Percentiles rank a stretch among this genome's conserved stretches.
Conservation (phyloP, 2,888 invertebrate genomes). For the Ophioninae sp. region DNA sequence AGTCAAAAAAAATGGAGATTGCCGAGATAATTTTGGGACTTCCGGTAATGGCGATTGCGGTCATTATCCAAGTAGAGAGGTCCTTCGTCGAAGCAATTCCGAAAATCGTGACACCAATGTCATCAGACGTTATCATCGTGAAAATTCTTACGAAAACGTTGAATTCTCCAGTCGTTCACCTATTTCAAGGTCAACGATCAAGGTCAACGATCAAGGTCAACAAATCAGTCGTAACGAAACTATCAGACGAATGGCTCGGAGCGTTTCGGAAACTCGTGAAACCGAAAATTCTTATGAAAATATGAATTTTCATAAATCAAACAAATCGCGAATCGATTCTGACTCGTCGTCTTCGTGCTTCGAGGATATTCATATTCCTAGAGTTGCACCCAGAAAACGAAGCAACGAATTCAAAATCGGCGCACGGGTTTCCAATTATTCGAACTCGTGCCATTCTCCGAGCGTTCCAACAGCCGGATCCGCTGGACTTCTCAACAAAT, state of each 20-base stretch:
- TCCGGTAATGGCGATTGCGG: conserved; percentile 35
- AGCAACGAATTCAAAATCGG: conserved; percentile 76
- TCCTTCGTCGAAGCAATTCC: conserved; percentile 73
- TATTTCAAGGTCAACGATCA: conserved; percentile 54
- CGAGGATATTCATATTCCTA: conserved; percentile 76
- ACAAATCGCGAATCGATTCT: conserved; percentile 59
- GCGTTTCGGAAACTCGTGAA: conserved; percentile 73
- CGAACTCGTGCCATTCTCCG: conserved; percentile 50
- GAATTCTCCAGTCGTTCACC: conserved; percentile 68
- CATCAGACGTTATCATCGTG: conserved; percentile 48
- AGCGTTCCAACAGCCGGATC: conserved; percentile 37
- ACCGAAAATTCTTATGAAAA: conserved; percentile 71
- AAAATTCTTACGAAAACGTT: conserved; percentile 73
- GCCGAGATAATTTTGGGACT: conserved; percentile 46
- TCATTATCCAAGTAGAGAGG: conserved; percentile 43
- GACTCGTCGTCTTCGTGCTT: conserved; percentile 70
- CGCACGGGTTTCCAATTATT: conserved; percentile 73
- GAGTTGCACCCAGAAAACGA: conserved; percentile 73
- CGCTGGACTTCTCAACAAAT: conserved; percentile 62
- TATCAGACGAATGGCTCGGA: conserved; percentile 63
- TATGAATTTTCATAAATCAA: conserved; percentile 68
- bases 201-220: conserved; percentile 39
- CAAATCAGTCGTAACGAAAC: conserved; percentile 4
- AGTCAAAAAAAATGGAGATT: background rate
- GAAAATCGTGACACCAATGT: conserved; percentile 69